Base-by-base conservation (phyloP, 92 coral and sea anemone genomes). In the Phenganax subtilis region DNA sequence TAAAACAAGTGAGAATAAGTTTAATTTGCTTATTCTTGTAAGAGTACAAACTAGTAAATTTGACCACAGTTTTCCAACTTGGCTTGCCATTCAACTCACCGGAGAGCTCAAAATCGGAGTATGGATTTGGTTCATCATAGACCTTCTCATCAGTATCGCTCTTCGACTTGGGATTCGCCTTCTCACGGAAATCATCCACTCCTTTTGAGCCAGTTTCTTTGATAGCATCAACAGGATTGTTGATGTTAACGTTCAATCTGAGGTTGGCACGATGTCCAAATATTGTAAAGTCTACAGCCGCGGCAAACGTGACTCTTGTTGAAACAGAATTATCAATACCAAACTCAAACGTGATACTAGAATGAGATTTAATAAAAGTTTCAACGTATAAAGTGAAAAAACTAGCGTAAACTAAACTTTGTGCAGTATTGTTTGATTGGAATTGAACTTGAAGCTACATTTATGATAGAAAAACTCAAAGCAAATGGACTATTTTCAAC, bases 91-190 rank as follows among this genome's bases (percentile, higher is more conserved):
- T 5, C 47, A 16, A 54, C 86, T 85, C 73, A 94, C 98, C 98
- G 73, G 96, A 81, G 85, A 94, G 75, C 70, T 94, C 96, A 68
- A 94, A 94, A 87, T 94, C 97, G 3, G 92, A 88, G 77, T 81
- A 94, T 3, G 98, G 97, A 72, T 92, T 94, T 10, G 98, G 92
- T 52, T 90, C 90, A 71, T 94, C 98, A 80, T 94, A 94, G 77
- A 92, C 91, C 28, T 88, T 63, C 74, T 92, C 87, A 83, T 92
- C 96, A 10, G 93, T 90, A 73, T 73, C 90, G 57, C 94, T 90
- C 51, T 93, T 76, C 27, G 85, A 90, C 60, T 90, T 89, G 10
- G 93, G 90, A 75, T 94, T 94, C 89, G 87, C 88, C 80, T 88
- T 90, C 70, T 90, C 88, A 76, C 92, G 87, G 91, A 87, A 92